These are phyloP conservation scores for Orchestia grillus DNA, from an alignment of 1,140 invertebrate genomes.

Conservation along the genomic window DNA sequence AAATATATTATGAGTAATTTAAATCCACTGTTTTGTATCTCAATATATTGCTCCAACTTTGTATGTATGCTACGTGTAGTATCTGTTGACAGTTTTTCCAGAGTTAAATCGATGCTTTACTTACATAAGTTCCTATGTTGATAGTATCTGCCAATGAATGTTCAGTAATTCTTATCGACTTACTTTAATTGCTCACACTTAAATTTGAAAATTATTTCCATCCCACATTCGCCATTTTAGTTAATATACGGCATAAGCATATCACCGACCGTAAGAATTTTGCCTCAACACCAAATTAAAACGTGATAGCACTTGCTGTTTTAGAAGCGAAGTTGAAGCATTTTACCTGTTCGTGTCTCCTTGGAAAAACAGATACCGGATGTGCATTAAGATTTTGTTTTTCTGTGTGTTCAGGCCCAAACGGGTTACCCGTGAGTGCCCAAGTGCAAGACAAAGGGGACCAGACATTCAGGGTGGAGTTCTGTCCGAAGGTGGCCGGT, in stretches of 20 bases:
- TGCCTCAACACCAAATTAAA: neutral
- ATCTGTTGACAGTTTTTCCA: neutral
- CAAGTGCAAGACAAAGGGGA: slow-evolving; percentile 84
- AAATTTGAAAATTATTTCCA: neutral
- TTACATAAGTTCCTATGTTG: too few relatives aligned
- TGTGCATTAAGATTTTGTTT: neutral
- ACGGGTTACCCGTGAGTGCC: slow-evolving; percentile 87
- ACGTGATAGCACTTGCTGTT: neutral
- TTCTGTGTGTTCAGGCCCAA: slow-evolving; percentile 77
- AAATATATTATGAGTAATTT: neutral
- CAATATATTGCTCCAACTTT: neutral
- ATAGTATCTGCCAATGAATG: too few relatives aligned
- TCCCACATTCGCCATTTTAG: neutral
- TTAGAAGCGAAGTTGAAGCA: neutral
- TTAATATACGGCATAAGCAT: neutral
- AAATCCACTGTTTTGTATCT: neutral
- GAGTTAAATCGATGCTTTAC: neutral
- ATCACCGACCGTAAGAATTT: neutral
- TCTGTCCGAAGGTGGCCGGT: slow-evolving; percentile 86
- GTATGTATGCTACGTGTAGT: neutral
- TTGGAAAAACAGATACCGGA: neutral
- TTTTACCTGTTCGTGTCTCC: neutral
- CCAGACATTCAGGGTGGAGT: slow-evolving; percentile 85
- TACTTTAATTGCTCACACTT: neutral
- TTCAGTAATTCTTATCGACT: neutral